Evolutionary conservation across 2,888 invertebrate genomes (phyloP).

Genomic region (Branchellion lobata): DNA sequence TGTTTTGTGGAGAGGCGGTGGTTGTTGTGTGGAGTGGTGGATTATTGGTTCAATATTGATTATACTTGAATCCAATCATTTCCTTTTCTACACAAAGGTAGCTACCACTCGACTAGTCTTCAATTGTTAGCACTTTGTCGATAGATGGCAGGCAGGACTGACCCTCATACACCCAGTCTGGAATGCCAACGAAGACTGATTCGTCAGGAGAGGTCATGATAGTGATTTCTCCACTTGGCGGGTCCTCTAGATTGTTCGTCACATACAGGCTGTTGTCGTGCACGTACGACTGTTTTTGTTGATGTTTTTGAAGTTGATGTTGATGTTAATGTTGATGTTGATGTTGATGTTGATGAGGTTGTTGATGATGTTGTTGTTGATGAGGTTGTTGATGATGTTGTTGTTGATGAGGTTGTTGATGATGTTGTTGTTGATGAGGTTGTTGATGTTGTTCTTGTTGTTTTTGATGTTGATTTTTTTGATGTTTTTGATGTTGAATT

Average conservation of each 20-base stretch:
- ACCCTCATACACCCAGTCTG: neutral
- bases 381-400: too few relatives aligned
- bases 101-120: too few relatives aligned
- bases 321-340: neutral
- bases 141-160: too few relatives aligned
- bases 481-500: neutral
- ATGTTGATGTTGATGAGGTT: neutral
- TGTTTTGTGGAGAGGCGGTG: too few relatives aligned
- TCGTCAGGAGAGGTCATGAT: neutral
- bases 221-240: too few relatives aligned
- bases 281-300: conserved; percentile 5
- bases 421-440: neutral
- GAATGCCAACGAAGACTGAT: neutral
- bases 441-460: neutral
- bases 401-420: neutral
- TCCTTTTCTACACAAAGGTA: too few relatives aligned
- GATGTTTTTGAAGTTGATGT: neutral
- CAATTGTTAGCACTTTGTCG: too few relatives aligned
- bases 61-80: too few relatives aligned
- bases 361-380: too few relatives aligned
- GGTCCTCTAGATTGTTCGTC: neutral
- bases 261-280: neutral
- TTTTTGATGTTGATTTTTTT: neutral
- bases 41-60: too few relatives aligned
- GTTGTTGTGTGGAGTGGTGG: too few relatives aligned